Evolutionary conservation across 2,888 invertebrate genomes (phyloP), one percentile per base, ranked within the genome.

Genomic region (Hydrotaea cyrtoneurina): DNA sequence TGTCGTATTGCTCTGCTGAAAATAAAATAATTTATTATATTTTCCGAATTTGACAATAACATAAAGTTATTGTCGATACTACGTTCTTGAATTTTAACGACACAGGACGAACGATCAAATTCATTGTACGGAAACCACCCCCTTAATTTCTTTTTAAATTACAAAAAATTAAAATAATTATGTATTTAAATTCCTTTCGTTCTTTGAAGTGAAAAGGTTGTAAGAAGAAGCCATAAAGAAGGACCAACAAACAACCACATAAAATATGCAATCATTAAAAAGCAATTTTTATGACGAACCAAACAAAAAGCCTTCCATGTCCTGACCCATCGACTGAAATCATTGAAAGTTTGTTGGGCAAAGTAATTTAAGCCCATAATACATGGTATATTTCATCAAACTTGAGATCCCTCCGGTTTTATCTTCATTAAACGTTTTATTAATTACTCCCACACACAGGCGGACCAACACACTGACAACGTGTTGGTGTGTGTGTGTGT

Each of bases 341-440:
- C 59, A 59, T 59, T 59, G 59, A 23, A 59, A 59, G 26, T 59
- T 23, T 59, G 21, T 13, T 13, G 8, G 21, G 23, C 59, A 13
- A 26, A 15, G 55, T 55, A 55, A 55, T 55, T 19, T 26, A 59
- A 59, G 59, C 26, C 15, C 59, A 11, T 59, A 59, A 59, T 59
- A 59, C 59, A 0, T 2, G 15, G 59, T 15, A 26, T 59, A 36
- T 43, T 43, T 36, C 36, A 59, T 23, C 64, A 17, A 13, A 50
- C 59, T 78, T 78, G 53, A 80, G 64, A 62, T 62, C 64, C 66
- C 57, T 66, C 66, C 79, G 72, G 23, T 69, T 85, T 79, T 72
- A 81, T 85, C 84, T 79, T 81, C 78, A 81, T 85, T 80, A 76
- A 81, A 79, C 74, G 59, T 85, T 84, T 79, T 81, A 85, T 81